These are phyloP conservation scores for Pollenia angustigena DNA, from an alignment of 2,888 invertebrate genomes.

Conservation along the genomic window DNA sequence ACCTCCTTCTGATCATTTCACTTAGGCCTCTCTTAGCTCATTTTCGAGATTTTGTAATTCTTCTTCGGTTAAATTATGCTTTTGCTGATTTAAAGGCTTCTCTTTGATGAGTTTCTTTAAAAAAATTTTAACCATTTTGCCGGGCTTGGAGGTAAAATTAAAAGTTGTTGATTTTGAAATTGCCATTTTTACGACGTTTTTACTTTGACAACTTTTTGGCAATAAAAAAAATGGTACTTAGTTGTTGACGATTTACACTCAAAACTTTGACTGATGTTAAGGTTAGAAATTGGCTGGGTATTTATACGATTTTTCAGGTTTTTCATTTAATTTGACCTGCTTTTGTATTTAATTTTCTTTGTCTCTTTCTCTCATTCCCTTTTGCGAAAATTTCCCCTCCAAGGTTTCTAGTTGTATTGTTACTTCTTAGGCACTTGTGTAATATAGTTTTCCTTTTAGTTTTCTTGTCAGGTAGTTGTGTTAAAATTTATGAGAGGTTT, in stretches of 20 bases:
- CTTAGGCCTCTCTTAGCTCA: not conserved
- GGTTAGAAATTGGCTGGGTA: not conserved
- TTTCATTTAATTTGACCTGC: too few species aligned
- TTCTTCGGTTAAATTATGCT: not conserved
- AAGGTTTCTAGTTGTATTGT: too few species aligned
- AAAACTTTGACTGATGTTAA: not conserved
- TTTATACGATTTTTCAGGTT: not conserved
- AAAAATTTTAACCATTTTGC: conserved; percentile 1
- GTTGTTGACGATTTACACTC: not conserved
- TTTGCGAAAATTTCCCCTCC: too few species aligned
- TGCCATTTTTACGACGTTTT: not conserved
- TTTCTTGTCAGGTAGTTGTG: too few species aligned
- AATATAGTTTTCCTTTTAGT: too few species aligned
- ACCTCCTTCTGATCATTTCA: not conserved
- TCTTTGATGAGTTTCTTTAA: not conserved
- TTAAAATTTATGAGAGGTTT: too few species aligned
- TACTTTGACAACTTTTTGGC: not conserved
- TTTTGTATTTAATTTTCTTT: too few species aligned
- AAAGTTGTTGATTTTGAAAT: not conserved
- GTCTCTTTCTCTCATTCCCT: too few species aligned
- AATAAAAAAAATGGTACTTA: not conserved
- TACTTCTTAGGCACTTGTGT: too few species aligned
- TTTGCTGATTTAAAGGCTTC: not conserved
- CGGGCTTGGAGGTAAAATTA: not conserved
- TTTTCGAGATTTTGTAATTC: not conserved